Evolutionary conservation across 2,888 invertebrate genomes (phyloP).

Genomic region (Netelia inedita): DNA sequence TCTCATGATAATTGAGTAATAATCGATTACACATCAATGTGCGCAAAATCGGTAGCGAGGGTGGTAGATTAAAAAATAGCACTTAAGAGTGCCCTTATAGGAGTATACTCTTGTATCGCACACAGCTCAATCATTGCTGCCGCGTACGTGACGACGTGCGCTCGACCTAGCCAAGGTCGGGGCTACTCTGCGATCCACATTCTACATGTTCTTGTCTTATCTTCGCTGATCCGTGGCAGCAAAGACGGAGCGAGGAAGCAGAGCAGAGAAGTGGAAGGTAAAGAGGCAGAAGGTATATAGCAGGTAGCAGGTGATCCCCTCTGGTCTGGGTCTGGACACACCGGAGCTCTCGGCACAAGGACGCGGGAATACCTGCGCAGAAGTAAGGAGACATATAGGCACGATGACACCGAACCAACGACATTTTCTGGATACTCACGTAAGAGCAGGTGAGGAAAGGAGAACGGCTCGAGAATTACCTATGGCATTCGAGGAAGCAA

Average conservation of each 20-base stretch:
- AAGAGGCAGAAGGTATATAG: conserved; percentile 46
- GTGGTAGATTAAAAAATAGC: conserved; percentile 35
- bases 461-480: conserved; percentile 51
- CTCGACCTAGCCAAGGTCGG: conserved; percentile 84
- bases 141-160: conserved; percentile 79
- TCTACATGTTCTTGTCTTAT: conserved; percentile 84
- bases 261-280: conserved; percentile 24
- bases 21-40: conserved; percentile 33
- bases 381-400: conserved; percentile 47
- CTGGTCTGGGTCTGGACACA: conserved; percentile 74
- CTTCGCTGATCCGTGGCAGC: conserved; percentile 60
- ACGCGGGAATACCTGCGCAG: conserved; percentile 36
- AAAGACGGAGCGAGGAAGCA: neutral
- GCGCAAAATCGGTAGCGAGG: conserved; percentile 31
- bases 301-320: conserved; percentile 76
- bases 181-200: conserved; percentile 77
- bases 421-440: conserved; percentile 80
- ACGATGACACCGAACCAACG: conserved; percentile 79
- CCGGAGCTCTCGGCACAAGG: conserved; percentile 64
- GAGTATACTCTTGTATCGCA: conserved; percentile 65
- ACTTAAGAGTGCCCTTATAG: conserved; percentile 11
- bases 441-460: conserved; percentile 58
- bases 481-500: conserved; percentile 44
- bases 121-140: conserved; percentile 81
- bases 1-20: conserved; percentile 40